phyloP scores from a whole-genome alignment of 2,888 invertebrate species.

The Rhimphoctona megacephalus region DNA sequence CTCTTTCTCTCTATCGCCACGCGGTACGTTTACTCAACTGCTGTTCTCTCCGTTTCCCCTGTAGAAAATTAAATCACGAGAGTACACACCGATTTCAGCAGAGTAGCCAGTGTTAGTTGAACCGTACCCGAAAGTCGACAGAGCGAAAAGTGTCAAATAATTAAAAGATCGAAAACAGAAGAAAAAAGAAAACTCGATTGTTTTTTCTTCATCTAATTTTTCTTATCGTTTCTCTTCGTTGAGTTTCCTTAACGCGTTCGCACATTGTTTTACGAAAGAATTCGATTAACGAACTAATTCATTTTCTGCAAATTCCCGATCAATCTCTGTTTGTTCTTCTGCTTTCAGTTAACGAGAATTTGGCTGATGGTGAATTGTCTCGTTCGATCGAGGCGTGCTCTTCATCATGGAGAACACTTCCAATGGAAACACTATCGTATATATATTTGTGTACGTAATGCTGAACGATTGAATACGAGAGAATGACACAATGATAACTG shows the following conservation, averaged over 20 bases:
- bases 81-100: constrained; percentile 51
- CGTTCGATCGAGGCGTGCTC: constrained; percentile 21
- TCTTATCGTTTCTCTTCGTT: neutral
- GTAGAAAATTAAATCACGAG: constrained; percentile 66
- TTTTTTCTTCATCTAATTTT: neutral
- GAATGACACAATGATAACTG: constrained; percentile 43
- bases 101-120: constrained; percentile 31
- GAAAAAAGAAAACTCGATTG: constrained; percentile 8
- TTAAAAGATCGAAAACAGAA: constrained; percentile 37
- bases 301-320: neutral
- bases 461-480: constrained; percentile 26
- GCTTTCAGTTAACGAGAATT: constrained; percentile 59
- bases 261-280: constrained; percentile 6
- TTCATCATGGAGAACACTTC: constrained; percentile 10
- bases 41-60: constrained; percentile 44
- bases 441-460: constrained; percentile 46
- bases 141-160: constrained; percentile 58
- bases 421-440: constrained; percentile 35
- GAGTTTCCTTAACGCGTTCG: neutral
- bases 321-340: constrained; percentile 39
- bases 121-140: constrained; percentile 30
- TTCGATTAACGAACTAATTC: constrained; percentile 34
- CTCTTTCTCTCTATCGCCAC: constrained; percentile 38
- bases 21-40: constrained; percentile 56
- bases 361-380: constrained; percentile 28